Conservation (phyloP, 2,113 vertebrate species). For the Corvus moneduloides region DNA sequence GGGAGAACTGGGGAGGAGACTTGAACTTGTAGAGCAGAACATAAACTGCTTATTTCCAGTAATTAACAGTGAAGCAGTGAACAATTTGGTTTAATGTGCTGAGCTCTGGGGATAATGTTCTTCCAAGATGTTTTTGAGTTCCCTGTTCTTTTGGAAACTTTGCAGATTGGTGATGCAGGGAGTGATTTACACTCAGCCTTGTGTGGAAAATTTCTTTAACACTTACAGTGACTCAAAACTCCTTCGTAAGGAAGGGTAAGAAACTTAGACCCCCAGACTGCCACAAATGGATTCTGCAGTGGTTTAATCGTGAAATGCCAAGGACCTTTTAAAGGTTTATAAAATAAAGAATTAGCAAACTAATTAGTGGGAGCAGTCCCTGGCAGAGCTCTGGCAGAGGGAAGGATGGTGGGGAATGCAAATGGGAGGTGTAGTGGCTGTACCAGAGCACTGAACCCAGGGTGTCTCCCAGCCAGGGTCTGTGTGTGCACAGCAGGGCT, state of each 20-base stretch:
- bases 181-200: background rate
- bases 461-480: background rate
- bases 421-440: background rate
- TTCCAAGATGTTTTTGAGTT: background rate
- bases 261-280: background rate
- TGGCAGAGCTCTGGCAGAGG: background rate
- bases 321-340: background rate
- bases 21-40: background rate
- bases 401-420: background rate
- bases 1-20: background rate
- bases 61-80: background rate
- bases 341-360: background rate
- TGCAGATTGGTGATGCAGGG: background rate
- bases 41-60: background rate
- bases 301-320: background rate
- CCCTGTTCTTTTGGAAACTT: background rate
- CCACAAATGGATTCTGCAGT: background rate
- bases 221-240: background rate
- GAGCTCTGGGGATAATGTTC: constrained; percentile 3
- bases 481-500: background rate
- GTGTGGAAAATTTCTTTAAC: background rate
- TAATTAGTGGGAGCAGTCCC: background rate
- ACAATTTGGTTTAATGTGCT: background rate
- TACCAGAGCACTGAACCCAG: background rate
- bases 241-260: background rate